Base-by-base conservation (phyloP, 2,888 invertebrate species). In the Argyra leucocephala region DNA sequence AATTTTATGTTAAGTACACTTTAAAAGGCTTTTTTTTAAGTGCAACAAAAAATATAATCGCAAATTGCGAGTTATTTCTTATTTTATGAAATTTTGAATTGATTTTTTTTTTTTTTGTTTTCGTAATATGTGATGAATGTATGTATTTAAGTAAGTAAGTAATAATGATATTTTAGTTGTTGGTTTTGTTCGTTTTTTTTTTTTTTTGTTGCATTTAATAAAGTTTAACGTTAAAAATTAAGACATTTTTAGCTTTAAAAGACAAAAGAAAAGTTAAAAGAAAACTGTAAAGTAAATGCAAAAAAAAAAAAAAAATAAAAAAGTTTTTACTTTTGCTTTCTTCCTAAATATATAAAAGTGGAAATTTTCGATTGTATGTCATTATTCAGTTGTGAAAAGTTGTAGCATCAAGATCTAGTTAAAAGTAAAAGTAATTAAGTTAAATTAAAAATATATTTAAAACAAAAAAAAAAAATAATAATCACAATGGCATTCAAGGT, bases 281-380 rank as follows among this genome's bases (percentile, higher is more conserved):
- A 48, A 48, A 48, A 48, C 18, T 48, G n/a, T 15, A 15, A 31
- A 31, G 5, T 10, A 31, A 31, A 48, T 48, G 31, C 10, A 31
- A 5, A 31, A 31, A 48, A 48, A 18, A 5, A 48, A 48, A 48
- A 48, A n/a, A 48, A 48, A 48, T 5, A 48, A 48, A n/a, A 48
- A 48, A 48, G 48, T 48, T 48, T 26, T 48, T 48, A 48, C 48
- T 68, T 70, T 72, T 73, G 77, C 79, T 79, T 79, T 79, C 79
- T 78, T 80, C 77, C 78, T 75, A 76, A 78, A 73, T 75, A 78
- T 80, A 79, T 79, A 79, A 78, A 80, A 79, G 79, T 76, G 70
- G 72, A 74, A 70, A 72, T 74, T 74, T 74, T 74, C 71, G 74
- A 74, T 76, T 75, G 72, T 76, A 72, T 74, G 73, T 76, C 73